phyloP scores from a whole-genome alignment of 2,888 invertebrate species.

The Sthenelais limicola region DNA sequence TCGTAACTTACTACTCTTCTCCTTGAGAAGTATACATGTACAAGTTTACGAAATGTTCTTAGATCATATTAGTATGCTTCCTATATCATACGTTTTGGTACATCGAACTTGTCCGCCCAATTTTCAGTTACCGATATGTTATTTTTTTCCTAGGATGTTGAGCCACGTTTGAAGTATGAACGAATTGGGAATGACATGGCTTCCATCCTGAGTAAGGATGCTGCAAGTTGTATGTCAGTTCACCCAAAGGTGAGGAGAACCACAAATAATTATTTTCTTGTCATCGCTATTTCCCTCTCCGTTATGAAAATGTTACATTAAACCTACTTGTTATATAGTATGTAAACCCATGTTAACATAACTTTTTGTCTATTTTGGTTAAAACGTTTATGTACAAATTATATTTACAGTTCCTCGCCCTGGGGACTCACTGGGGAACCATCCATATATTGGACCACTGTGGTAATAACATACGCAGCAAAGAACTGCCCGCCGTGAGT shows the following conservation, averaged over 20 bases:
- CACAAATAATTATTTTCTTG: background rate
- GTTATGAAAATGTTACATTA: background rate
- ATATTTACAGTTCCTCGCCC: conserved; percentile 83
- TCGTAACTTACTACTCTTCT: background rate
- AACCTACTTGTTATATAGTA: too few species aligned
- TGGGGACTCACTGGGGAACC: conserved; percentile 93
- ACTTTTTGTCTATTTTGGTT: too few species aligned
- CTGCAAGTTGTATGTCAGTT: conserved; percentile 92
- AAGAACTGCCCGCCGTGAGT: conserved; percentile 79
- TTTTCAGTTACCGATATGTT: too few species aligned
- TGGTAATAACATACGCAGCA: conserved; percentile 84
- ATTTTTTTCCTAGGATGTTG: conserved; percentile 59
- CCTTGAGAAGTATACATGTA: background rate
- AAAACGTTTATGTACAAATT: too few species aligned
- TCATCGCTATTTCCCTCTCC: background rate
- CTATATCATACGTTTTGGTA: too few species aligned
- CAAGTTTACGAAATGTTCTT: too few species aligned
- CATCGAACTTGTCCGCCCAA: too few species aligned
- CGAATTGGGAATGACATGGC: conserved; percentile 90
- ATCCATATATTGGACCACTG: conserved; percentile 93
- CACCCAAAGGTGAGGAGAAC: conserved; percentile 88
- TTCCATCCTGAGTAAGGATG: conserved; percentile 86
- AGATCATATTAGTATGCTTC: too few species aligned
- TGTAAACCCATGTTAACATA: background rate
- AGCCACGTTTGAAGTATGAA: conserved; percentile 91